Percentiles rank a stretch among this genome's conserved stretches.
phyloP scores from a whole-genome alignment of 2,113 vertebrate genomes.

The Meriones unguiculatus region DNA sequence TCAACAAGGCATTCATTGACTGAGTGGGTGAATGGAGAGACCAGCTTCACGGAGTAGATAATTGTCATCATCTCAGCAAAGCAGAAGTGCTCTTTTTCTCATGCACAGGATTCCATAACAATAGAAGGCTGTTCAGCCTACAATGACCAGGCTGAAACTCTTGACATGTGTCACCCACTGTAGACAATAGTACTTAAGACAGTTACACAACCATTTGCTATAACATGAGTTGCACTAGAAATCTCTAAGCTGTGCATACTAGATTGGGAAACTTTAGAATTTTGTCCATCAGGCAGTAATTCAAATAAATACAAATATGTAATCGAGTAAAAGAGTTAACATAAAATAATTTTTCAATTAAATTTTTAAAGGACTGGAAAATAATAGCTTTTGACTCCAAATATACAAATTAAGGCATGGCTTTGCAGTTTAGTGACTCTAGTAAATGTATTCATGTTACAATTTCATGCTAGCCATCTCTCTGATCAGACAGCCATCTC shows the following conservation, averaged over 20 bases:
- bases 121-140: constrained; percentile 59
- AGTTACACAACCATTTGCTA: neutral
- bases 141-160: neutral
- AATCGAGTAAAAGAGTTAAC: neutral
- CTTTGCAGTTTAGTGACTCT: neutral
- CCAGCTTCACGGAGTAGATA: neutral
- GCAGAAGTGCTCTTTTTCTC: constrained; percentile 27
- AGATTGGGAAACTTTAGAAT: neutral
- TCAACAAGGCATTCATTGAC: neutral
- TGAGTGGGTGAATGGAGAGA: neutral
- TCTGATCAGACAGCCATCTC: neutral
- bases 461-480: neutral
- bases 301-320: constrained; percentile 22
- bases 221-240: neutral
- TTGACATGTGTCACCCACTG: constrained; percentile 5
- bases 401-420: neutral
- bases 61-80: constrained; percentile 51
- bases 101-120: constrained; percentile 59
- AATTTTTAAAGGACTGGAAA: neutral
- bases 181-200: neutral
- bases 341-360: constrained; percentile 1
- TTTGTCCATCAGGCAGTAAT: neutral
- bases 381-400: neutral
- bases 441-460: neutral
- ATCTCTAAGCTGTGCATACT: neutral